Evolutionary conservation across 1,140 invertebrate species (phyloP).

Genomic region (Drosophila simulans): DNA sequence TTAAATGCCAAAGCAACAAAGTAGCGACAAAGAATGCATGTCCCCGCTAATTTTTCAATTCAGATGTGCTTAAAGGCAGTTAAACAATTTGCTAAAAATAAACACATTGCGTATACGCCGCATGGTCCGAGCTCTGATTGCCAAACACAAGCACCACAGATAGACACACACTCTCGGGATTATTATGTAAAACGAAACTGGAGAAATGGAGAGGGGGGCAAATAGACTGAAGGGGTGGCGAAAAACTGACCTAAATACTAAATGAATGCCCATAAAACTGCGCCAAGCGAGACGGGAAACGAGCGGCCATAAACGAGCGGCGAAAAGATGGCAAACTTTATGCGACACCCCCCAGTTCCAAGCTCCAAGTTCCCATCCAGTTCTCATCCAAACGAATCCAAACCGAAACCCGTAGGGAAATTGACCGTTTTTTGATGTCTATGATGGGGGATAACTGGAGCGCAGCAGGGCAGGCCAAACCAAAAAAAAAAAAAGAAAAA

Average conservation of each 20-base stretch:
- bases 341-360: conserved; percentile 13
- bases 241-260: conserved; percentile 78
- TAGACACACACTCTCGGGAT: conserved; percentile 17
- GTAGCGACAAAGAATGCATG: conserved; percentile 22
- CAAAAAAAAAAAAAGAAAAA: too few species aligned
- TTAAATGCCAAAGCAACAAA: conserved; percentile 33
- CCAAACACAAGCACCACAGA: conserved; percentile 19
- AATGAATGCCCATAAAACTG: conserved; percentile 79
- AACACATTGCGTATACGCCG: conserved; percentile 70
- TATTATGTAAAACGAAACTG: conserved; percentile 62
- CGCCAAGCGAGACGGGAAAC: conserved; percentile 37
- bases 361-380: background rate
- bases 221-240: conserved; percentile 1
- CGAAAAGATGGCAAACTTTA: conserved; percentile 43
- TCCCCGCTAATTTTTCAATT: conserved; percentile 13
- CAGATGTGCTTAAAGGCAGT: conserved; percentile 60
- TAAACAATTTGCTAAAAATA: conserved; percentile 82
- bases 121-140: conserved; percentile 40
- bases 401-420: conserved; percentile 27
- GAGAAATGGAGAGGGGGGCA: conserved; percentile 2
- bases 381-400: background rate
- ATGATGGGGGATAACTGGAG: conserved; percentile 27
- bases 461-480: background rate
- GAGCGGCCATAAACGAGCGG: conserved; percentile 44
- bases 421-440: conserved; percentile 56